A percentile compares a stretch with the other conserved stretches of the same genome.
These are phyloP conservation scores for Drosophila falleni DNA, from an alignment of 2,888 invertebrate genomes.

Conservation along the genomic window DNA sequence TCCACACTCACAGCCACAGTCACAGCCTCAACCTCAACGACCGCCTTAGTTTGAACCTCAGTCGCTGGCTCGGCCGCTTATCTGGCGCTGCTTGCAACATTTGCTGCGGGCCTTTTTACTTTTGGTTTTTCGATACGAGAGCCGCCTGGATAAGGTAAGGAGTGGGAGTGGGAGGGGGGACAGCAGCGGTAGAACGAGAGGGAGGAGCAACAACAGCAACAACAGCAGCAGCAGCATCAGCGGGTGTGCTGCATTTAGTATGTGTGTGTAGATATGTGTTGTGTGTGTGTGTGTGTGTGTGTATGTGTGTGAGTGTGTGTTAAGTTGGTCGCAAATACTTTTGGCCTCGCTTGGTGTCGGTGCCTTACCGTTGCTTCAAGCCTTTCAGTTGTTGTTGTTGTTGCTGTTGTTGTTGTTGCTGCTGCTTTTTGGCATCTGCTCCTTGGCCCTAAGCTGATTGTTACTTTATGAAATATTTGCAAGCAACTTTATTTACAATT, in stretches of 20 bases:
- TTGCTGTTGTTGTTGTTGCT: constrained; percentile 42
- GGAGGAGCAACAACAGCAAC: background rate
- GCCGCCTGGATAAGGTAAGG: constrained; percentile 57
- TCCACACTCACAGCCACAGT: background rate
- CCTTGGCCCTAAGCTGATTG: constrained; percentile 80
- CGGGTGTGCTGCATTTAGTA: constrained; percentile 52
- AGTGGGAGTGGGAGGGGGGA: constrained; percentile 8
- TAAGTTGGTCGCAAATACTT: constrained; percentile 78
- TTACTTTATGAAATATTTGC: constrained; percentile 82
- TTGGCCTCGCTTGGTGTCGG: constrained; percentile 80
- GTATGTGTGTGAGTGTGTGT: constrained; percentile 44
- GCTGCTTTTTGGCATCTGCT: constrained; percentile 74
- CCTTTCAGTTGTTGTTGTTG: constrained; percentile 37
- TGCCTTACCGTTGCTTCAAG: constrained; percentile 76
- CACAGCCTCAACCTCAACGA: constrained; percentile 24
- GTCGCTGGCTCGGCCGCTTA: constrained; percentile 70
- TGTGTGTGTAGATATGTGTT: constrained; percentile 14
- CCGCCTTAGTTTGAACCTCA: constrained; percentile 9
- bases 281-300: constrained; percentile 35
- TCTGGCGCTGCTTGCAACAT: constrained; percentile 81
- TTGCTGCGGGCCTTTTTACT: constrained; percentile 76
- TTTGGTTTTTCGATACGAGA: constrained; percentile 78
- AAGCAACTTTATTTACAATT: constrained; percentile 82
- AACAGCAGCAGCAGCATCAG: constrained; percentile 9
- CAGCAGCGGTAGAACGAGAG: constrained; percentile 5